phyloP scores from a whole-genome alignment of 2,797 vertebrate species.

The Protosalanx chinensis region DNA sequence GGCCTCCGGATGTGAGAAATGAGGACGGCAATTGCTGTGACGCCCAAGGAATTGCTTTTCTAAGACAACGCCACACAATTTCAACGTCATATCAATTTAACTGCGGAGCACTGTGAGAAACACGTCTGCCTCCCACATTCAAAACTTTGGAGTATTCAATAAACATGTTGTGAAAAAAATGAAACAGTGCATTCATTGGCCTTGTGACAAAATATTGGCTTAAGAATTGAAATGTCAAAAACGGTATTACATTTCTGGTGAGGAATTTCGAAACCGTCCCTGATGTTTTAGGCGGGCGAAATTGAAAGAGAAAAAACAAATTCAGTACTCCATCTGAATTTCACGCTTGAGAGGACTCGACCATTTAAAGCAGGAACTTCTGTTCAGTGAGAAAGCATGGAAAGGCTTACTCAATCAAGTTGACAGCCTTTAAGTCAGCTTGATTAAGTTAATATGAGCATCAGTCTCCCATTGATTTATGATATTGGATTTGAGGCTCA shows the following conservation, averaged over 20 bases:
- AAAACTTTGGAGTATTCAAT: conserved; percentile 12
- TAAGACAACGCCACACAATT: conserved; percentile 52
- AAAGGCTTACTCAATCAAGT: conserved; percentile 13
- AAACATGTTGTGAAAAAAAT: background rate
- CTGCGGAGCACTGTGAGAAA: conserved; percentile 41
- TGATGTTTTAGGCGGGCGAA: conserved; percentile 4
- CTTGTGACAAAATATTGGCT: conserved; percentile 22
- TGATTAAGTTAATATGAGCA: conserved; percentile 18
- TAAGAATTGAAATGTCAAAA: conserved; percentile 40
- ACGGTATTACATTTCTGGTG: conserved; percentile 13
- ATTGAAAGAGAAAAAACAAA: conserved; percentile 1
- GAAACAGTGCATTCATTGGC: conserved; percentile 36
- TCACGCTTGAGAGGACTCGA: conserved; percentile 37
- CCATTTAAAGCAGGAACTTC: conserved; percentile 36
- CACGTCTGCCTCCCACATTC: conserved; percentile 35
- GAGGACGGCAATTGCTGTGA: conserved; percentile 68
- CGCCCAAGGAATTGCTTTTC: conserved; percentile 71
- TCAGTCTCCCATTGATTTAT: conserved; percentile 2
- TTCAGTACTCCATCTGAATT: conserved; percentile 19
- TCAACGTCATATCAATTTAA: conserved; percentile 65
- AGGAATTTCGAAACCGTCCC: conserved; percentile 19
- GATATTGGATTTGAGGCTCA: conserved; percentile 6
- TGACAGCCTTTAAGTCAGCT: conserved; percentile 26
- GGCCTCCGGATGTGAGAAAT: conserved; percentile 65
- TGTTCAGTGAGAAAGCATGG: conserved; percentile 23